Evolutionary conservation across 2,888 invertebrate genomes (phyloP).

Genomic region (Drosophila rellima): DNA sequence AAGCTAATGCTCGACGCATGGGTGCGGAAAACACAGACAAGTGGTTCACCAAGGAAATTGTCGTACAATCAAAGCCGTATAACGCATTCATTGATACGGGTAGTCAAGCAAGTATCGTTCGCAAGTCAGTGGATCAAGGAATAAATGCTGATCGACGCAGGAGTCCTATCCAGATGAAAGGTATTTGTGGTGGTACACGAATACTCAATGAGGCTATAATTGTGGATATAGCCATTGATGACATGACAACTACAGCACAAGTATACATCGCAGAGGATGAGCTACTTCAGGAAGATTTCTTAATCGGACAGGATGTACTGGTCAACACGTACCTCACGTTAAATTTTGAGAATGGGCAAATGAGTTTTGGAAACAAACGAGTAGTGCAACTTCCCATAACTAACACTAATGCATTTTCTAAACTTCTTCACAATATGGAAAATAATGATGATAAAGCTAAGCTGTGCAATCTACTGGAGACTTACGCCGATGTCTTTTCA

Average conservation of each 20-base stretch:
- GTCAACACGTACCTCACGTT: background rate
- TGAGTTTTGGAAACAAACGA: background rate
- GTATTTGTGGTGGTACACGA: background rate
- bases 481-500: slow-evolving; percentile 3
- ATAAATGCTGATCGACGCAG: background rate
- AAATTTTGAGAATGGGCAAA: background rate
- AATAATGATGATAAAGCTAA: background rate
- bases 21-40: background rate
- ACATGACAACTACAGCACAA: background rate
- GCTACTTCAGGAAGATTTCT: background rate
- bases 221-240: slow-evolving; percentile 1
- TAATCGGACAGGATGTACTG: slow-evolving; percentile 5
- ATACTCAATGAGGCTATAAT: slow-evolving; percentile 8
- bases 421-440: background rate
- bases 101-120: slow-evolving; percentile 1
- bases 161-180: background rate
- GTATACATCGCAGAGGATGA: slow-evolving; percentile 6
- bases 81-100: background rate
- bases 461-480: background rate
- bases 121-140: background rate
- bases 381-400: no score
- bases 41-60: background rate
- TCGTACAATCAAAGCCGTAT: background rate
- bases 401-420: background rate
- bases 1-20: no score